Evolutionary conservation across 2,113 vertebrate species (phyloP).

Genomic region (Catharus minimus): DNA sequence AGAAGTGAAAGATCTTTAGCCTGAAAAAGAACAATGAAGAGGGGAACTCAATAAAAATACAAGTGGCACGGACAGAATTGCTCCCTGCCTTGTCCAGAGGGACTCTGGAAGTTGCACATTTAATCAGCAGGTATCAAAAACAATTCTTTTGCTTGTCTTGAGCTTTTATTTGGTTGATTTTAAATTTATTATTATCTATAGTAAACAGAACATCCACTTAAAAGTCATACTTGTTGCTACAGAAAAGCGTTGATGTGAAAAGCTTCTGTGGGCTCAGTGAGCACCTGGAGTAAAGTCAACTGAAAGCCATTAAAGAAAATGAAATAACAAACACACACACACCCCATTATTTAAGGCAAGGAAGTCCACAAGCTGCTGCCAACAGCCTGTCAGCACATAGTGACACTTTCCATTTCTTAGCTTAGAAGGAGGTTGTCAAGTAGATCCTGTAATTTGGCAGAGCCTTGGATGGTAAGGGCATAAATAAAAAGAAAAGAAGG

Average conservation of each 20-base stretch:
- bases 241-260: neutral
- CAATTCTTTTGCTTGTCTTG: neutral
- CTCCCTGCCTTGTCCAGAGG: neutral
- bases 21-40: neutral
- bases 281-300: neutral
- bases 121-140: neutral
- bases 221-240: neutral
- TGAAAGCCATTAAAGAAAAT: neutral
- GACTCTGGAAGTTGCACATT: neutral
- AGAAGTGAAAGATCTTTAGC: neutral
- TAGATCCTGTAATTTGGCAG: neutral
- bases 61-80: neutral
- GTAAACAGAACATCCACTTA: neutral
- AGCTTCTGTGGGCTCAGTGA: neutral
- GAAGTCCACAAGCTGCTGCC: neutral
- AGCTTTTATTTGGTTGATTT: neutral
- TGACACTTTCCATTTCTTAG: neutral
- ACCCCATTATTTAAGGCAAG: neutral
- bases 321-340: neutral
- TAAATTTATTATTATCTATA: neutral
- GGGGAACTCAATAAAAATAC: neutral
- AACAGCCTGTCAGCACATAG: neutral
- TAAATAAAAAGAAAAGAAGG: neutral
- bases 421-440: slow-evolving; percentile 15
- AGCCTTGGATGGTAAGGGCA: neutral